These are phyloP conservation scores for Chromoteleia sp. DNA, from an alignment of 2,888 invertebrate genomes.

Conservation along the genomic window DNA sequence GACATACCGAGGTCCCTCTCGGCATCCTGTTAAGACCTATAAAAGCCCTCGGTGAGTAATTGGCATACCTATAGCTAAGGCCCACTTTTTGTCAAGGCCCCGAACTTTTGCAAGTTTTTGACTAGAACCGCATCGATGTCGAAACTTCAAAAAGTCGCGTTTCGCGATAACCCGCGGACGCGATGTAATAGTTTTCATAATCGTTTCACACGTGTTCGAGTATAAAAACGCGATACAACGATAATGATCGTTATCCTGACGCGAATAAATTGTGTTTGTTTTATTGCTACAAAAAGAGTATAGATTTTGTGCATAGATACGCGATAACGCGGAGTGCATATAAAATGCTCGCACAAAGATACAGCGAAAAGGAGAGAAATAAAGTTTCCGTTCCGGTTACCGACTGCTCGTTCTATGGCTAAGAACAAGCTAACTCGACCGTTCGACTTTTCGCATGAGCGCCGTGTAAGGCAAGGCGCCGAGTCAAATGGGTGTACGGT, in stretches of 20 bases:
- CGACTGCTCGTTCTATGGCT: slow-evolving; percentile 55
- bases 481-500: slow-evolving; percentile 63
- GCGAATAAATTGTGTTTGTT: slow-evolving; percentile 59
- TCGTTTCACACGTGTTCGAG: slow-evolving; percentile 49
- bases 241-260: slow-evolving; percentile 53
- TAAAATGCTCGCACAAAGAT: slow-evolving; percentile 62
- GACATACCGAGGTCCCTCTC: too few species aligned
- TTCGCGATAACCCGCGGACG: slow-evolving; percentile 20
- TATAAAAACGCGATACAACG: slow-evolving; percentile 18
- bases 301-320: slow-evolving; percentile 50
- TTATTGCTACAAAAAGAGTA: slow-evolving; percentile 63
- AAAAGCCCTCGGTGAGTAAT: too few species aligned
- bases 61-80: too few species aligned
- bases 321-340: slow-evolving; percentile 61
- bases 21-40: too few species aligned
- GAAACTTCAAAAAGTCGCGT: too few species aligned
- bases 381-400: slow-evolving; percentile 68
- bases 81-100: too few species aligned
- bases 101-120: too few species aligned
- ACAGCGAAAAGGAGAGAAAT: slow-evolving; percentile 60
- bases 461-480: slow-evolving; percentile 65
- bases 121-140: too few species aligned
- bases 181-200: slow-evolving; percentile 42
- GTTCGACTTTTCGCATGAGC: slow-evolving; percentile 65
- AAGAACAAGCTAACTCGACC: slow-evolving; percentile 63